Conservation (phyloP, 2,888 invertebrate genomes). For the Hypomecis atomaria region DNA sequence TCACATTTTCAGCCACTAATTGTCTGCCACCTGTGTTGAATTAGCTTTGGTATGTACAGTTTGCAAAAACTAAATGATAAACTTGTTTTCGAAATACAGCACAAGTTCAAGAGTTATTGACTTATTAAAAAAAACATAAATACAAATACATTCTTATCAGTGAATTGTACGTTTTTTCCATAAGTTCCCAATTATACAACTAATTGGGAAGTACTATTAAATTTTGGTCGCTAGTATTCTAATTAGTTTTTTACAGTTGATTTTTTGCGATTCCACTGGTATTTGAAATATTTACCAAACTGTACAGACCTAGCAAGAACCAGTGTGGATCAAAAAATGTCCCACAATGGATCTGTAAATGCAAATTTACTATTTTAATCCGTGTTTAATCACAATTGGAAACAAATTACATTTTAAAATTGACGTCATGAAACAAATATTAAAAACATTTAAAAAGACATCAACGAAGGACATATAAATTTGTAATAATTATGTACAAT, state of each 20-base stretch:
- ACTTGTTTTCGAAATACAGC: not conserved
- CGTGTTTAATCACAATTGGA: slow-evolving; percentile 18
- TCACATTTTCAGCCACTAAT: not conserved
- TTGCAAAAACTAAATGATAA: not conserved
- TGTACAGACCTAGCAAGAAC: slow-evolving; percentile 11
- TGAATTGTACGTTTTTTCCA: too few species aligned
- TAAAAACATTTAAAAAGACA: slow-evolving; percentile 24
- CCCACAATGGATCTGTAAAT: not conserved
- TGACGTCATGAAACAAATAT: slow-evolving; percentile 11
- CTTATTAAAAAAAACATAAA: too few species aligned
- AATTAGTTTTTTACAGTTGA: too few species aligned
- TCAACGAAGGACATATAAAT: slow-evolving; percentile 27
- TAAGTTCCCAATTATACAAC: too few species aligned
- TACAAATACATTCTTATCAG: too few species aligned
- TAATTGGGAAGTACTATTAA: too few species aligned
- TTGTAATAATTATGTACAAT: slow-evolving; percentile 38
- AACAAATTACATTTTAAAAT: slow-evolving; percentile 1
- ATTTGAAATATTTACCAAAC: slow-evolving; percentile 5
- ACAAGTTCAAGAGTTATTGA: not conserved
- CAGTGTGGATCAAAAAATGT: slow-evolving; percentile 1
- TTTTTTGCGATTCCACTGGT: too few species aligned
- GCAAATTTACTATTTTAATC: slow-evolving; percentile 34
- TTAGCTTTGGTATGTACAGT: slow-evolving; percentile 17
- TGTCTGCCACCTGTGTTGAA: not conserved
- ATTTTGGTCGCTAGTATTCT: too few species aligned